Conservation (phyloP, 2,797 vertebrate species). For the Enteromius thamalakanensis region DNA sequence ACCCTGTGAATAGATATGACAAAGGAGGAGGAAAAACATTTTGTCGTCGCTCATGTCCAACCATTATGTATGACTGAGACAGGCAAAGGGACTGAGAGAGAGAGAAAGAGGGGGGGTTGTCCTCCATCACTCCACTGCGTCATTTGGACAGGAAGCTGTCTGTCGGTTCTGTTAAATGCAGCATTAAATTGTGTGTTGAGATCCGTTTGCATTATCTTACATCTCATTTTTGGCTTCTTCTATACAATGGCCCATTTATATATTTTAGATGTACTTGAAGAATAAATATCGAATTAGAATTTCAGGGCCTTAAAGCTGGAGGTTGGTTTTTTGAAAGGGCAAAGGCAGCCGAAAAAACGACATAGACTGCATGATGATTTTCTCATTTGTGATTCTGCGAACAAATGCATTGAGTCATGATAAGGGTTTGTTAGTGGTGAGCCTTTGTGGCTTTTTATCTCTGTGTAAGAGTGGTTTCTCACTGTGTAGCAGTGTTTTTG, state of each 20-base stretch:
- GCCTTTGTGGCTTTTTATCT: background rate
- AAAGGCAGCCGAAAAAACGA: conserved; percentile 25
- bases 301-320: conserved; percentile 18
- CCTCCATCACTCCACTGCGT: conserved; percentile 61
- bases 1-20: conserved; percentile 35
- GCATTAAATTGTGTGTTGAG: conserved; percentile 56
- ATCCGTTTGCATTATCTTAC: conserved; percentile 32
- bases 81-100: conserved; percentile 5
- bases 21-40: background rate
- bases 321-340: background rate
- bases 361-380: background rate
- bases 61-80: conserved; percentile 39
- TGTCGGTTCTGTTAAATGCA: conserved; percentile 66
- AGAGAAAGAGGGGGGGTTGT: conserved; percentile 20
- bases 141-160: conserved; percentile 57
- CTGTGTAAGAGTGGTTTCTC: background rate
- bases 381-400: background rate
- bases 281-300: conserved; percentile 20
- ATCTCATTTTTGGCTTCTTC: conserved; percentile 68
- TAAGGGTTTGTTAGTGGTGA: background rate
- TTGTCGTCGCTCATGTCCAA: conserved; percentile 6
- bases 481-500: conserved; percentile 1
- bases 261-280: conserved; percentile 63
- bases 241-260: conserved; percentile 59
- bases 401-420: conserved; percentile 10